phyloP scores from a whole-genome alignment of 2,797 vertebrate species.

The Sebastolobus altivelis region DNA sequence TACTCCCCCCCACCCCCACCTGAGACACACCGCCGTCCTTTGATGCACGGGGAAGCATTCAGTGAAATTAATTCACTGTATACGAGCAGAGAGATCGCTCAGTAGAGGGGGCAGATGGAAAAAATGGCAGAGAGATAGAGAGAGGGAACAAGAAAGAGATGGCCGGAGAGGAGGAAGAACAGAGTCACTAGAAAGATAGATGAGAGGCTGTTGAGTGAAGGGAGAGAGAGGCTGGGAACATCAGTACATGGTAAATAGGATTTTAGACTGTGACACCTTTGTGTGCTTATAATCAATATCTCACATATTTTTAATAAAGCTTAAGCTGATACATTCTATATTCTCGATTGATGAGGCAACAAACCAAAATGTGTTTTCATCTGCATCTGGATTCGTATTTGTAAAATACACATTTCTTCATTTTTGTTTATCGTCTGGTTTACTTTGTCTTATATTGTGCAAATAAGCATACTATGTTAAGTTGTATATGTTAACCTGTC shows the following conservation, averaged over 20 bases:
- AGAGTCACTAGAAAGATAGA: conserved; percentile 7
- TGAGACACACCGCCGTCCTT: conserved; percentile 52
- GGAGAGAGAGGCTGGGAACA: conserved; percentile 1
- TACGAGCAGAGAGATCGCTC: conserved; percentile 13
- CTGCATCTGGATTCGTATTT: not conserved
- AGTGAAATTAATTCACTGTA: conserved; percentile 60
- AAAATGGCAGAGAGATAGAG: not conserved
- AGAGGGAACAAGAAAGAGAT: not conserved
- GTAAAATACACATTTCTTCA: not conserved
- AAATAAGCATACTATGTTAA: not conserved
- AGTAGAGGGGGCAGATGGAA: not conserved
- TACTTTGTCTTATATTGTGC: not conserved
- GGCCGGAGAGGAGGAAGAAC: not conserved
- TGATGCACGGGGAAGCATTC: conserved; percentile 53
- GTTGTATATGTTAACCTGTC: not conserved
- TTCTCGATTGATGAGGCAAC: not conserved
- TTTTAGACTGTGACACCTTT: not conserved
- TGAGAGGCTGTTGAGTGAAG: conserved; percentile 3
- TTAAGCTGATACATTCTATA: not conserved
- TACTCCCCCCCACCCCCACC: conserved; percentile 21
- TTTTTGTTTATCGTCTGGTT: not conserved
- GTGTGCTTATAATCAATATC: not conserved
- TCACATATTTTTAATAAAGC: not conserved
- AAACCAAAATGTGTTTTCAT: not conserved
- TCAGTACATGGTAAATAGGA: not conserved